Evolutionary conservation across 2,888 invertebrate species (phyloP), one percentile per base, ranked within the genome.

Genomic region (Chloromyia formosa): DNA sequence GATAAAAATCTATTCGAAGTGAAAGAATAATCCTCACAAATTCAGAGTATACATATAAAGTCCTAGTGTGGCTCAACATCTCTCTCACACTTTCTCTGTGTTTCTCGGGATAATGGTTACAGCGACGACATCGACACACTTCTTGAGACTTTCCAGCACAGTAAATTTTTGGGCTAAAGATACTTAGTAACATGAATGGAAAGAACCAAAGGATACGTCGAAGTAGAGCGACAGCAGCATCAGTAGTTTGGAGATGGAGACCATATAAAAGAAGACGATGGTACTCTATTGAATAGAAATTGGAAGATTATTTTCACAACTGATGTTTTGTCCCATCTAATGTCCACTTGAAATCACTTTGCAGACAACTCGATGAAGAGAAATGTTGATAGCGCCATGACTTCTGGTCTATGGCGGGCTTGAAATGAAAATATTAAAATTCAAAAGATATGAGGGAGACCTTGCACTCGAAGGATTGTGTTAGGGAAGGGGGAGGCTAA

Each of bases 221-320:
- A 35, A 35, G 27, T 35, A 35, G 27, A 35, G 27, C 27, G 27
- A 35, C 27, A 35, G 27, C 3, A 35, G 27, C 27, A 35, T 35
- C 27, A 35, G 27, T n/a, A 12, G 49, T 49, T 49, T n/a, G 5
- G 18, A 18, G n/a, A 23, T 4, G 23, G 23, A 60, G 7, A 14
- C 7, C 60, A 20, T 60, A 60, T 60, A 66, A 66, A 16, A 35
- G 10, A 18, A 22, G 45, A 66, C 42, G 66, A 45, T 66, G 45
- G 45, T 22, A 66, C 45, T 69, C 54, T 27, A 69, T 53, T 69
- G 68, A 69, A 69, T 69, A 69, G 68, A 69, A 69, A 69, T 69
- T 23, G 68, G 68, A 9, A 49, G 54, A 69, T 69, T 69, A 69
- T 53, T 53, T 69, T 69, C 53, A 18, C 54, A 69, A 53, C 68